Evolutionary conservation across 1,140 invertebrate genomes (phyloP).

Genomic region (Cotesia typhae): DNA sequence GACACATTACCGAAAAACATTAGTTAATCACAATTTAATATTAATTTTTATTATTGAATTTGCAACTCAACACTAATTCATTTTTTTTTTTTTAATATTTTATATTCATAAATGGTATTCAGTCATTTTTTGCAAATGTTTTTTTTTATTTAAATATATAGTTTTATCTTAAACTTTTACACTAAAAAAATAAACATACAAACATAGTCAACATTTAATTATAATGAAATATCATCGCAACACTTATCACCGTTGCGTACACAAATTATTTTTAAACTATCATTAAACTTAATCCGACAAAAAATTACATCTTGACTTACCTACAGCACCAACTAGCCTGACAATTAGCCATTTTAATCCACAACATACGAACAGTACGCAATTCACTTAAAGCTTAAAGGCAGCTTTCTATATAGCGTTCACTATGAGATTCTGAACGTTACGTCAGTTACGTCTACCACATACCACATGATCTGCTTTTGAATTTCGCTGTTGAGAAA

Average conservation of each 20-base stretch:
- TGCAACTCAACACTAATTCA: neutral
- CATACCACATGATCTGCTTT: too few species aligned
- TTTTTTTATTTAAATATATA: neutral
- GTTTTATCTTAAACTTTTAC: neutral
- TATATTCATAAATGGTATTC: neutral
- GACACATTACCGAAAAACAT: conserved; percentile 3
- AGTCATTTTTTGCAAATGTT: neutral
- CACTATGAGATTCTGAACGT: too few species aligned
- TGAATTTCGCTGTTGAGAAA: too few species aligned
- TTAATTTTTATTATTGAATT: conserved; percentile 2
- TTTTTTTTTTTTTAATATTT: neutral
- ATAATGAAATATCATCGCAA: conserved; percentile 26
- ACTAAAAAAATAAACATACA: conserved; percentile 13
- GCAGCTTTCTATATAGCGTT: too few species aligned
- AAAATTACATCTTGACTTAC: conserved; percentile 47
- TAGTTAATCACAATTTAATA: neutral
- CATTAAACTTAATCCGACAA: neutral
- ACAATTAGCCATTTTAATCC: conserved; percentile 64
- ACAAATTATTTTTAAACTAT: neutral
- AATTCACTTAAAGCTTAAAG: too few species aligned
- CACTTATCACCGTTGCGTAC: neutral
- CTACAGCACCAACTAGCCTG: conserved; percentile 57
- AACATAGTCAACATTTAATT: neutral
- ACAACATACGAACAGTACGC: conserved; percentile 11
- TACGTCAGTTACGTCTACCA: too few species aligned